Evolutionary conservation across 2,113 vertebrate species (phyloP).

Genomic region (Ochotona princeps): DNA sequence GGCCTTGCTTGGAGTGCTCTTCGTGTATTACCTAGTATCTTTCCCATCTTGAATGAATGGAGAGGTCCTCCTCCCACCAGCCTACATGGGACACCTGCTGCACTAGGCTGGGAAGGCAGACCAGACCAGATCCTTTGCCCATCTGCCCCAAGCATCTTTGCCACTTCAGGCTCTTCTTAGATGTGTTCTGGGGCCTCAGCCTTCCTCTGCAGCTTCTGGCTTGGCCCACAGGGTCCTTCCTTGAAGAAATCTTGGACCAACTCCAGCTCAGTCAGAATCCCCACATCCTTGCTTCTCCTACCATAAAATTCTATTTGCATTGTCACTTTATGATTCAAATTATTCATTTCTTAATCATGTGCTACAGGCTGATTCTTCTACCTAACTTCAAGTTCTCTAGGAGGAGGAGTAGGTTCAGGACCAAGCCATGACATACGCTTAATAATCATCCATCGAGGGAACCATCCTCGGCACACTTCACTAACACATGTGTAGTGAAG

Average conservation of each 20-base stretch:
- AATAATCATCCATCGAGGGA: not conserved
- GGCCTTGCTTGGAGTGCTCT: not conserved
- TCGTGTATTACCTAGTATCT: not conserved
- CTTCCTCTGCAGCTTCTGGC: not conserved
- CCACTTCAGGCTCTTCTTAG: not conserved
- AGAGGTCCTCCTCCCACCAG: not conserved
- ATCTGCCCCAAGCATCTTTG: not conserved
- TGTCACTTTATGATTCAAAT: not conserved
- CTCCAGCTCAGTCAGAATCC: not conserved
- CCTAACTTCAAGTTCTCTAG: not conserved
- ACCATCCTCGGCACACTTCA: too few relatives aligned
- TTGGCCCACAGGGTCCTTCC: not conserved
- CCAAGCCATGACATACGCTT: not conserved
- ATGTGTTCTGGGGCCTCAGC: not conserved
- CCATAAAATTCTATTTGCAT: not conserved
- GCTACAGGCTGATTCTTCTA: not conserved
- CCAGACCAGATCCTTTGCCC: not conserved
- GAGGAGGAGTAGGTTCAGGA: not conserved
- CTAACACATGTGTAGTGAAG: too few relatives aligned
- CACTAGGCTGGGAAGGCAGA: not conserved
- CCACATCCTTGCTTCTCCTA: accelerated
- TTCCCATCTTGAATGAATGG: not conserved
- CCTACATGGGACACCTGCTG: not conserved
- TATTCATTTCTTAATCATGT: not conserved
- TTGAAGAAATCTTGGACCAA: not conserved